Percentiles rank a stretch among this genome's conserved stretches.
phyloP scores from a whole-genome alignment of 2,888 invertebrate species.

The Rapana venosa region DNA sequence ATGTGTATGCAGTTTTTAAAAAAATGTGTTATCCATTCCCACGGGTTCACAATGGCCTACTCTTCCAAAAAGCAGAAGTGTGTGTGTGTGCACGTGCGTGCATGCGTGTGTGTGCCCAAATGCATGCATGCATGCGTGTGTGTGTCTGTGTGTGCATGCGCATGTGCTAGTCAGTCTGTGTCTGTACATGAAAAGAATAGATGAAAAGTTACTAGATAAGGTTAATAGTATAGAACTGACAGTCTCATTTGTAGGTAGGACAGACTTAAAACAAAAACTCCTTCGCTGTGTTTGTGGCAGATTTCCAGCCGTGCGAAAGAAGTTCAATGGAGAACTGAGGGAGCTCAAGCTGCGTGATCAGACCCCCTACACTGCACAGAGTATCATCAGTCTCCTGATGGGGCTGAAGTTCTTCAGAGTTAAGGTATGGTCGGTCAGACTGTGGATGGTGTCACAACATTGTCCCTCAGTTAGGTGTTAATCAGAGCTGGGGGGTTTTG shows the following conservation, averaged over 20 bases:
- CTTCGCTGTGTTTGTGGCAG: conserved; percentile 51
- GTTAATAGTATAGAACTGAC: not conserved
- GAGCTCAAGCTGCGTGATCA: conserved; percentile 90
- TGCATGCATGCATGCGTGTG: not conserved
- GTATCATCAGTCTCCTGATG: conserved; percentile 97
- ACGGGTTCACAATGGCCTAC: no score
- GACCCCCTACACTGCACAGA: conserved; percentile 87
- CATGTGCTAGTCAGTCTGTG: not conserved
- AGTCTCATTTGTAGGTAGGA: not conserved
- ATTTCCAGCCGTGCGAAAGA: conserved; percentile 93
- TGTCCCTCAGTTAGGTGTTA: not conserved
- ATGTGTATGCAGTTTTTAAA: no score
- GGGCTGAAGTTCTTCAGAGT: conserved; percentile 99
- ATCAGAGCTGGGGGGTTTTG: not conserved
- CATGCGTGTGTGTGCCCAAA: not conserved
- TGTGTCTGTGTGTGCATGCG: not conserved
- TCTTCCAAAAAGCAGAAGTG: no score
- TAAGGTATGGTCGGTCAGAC: conserved; percentile 80
- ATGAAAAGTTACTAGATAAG: not conserved
- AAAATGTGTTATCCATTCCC: no score
- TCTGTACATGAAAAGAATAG: not conserved
- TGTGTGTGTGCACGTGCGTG: not conserved
- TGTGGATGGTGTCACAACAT: not conserved
- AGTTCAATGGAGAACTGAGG: conserved; percentile 94
- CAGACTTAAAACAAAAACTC: no score